Percentiles rank a stretch among this genome's conserved stretches.
Evolutionary conservation across 2,888 invertebrate species (phyloP).

Genomic region (Rhaphigaster nebulosa): DNA sequence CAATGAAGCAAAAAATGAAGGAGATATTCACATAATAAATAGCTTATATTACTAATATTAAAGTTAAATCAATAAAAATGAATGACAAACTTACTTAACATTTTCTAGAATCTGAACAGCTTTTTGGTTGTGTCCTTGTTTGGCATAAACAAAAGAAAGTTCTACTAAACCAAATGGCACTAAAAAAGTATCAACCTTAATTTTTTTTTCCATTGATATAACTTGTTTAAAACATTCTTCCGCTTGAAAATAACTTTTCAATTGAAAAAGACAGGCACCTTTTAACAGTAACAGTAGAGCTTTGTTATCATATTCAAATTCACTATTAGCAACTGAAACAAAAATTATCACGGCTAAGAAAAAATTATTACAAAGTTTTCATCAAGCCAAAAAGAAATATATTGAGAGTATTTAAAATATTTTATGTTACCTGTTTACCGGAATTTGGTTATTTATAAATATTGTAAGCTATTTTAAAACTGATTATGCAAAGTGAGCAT

Average conservation of each 20-base stretch:
- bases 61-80: background rate
- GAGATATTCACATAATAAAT: background rate
- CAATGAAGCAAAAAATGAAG: too few relatives aligned
- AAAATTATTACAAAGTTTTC: background rate
- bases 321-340: constrained; percentile 60
- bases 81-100: constrained; percentile 78
- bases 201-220: constrained; percentile 77
- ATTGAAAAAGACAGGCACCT: constrained; percentile 85
- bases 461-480: background rate
- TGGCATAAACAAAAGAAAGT: constrained; percentile 83
- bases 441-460: background rate
- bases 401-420: background rate
- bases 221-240: constrained; percentile 79
- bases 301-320: constrained; percentile 74
- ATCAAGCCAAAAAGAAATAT: background rate
- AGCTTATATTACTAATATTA: background rate
- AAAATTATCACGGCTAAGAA: background rate
- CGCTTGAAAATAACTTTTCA: constrained; percentile 83
- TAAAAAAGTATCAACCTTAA: constrained; percentile 87
- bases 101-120: constrained; percentile 83
- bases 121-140: constrained; percentile 77
- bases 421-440: background rate
- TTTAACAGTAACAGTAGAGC: constrained; percentile 83
- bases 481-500: background rate
- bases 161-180: constrained; percentile 90